A percentile compares a stretch with the other conserved stretches of the same genome.
These are phyloP conservation scores for Sycophila sp. DNA, from an alignment of 1,140 invertebrate genomes.

Conservation along the genomic window DNA sequence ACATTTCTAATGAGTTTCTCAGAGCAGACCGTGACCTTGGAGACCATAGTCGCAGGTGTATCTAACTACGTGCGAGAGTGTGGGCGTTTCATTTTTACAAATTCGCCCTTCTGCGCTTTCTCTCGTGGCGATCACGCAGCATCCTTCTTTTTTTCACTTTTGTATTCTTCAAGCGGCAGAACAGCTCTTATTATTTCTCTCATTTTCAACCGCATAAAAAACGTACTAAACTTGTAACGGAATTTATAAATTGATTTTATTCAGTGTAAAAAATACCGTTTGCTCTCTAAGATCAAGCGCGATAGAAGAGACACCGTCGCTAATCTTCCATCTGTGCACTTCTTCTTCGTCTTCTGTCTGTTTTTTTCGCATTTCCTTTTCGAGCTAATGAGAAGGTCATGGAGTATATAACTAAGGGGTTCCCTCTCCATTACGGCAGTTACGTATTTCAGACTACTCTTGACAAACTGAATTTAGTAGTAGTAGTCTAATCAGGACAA, in stretches of 20 bases:
- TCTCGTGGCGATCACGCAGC: constrained; percentile 24
- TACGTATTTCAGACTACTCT: too few relatives aligned
- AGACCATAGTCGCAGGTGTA: constrained; percentile 54
- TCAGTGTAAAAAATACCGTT: too few relatives aligned
- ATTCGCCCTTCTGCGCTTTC: constrained; percentile 37
- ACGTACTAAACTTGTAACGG: too few relatives aligned
- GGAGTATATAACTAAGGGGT: constrained; percentile 54
- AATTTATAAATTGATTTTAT: too few relatives aligned
- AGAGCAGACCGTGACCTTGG: constrained; percentile 23
- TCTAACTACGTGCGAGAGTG: constrained; percentile 42
- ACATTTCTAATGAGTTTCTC: constrained; percentile 20
- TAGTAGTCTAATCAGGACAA: too few relatives aligned
- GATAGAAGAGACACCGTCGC: too few relatives aligned
- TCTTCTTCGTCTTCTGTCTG: constrained; percentile 5
- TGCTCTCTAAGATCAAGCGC: too few relatives aligned
- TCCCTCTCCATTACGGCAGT: too few relatives aligned
- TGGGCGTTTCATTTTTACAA: constrained; percentile 59
- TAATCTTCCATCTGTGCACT: too few relatives aligned
- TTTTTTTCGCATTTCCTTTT: constrained; percentile 29
- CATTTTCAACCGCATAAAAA: too few relatives aligned
- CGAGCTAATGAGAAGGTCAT: constrained; percentile 57
- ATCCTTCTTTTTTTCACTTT: constrained; percentile 30
- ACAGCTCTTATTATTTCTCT: too few relatives aligned
- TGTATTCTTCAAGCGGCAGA: not conserved
- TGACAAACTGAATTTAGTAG: too few relatives aligned